Conservation (phyloP, 35 echinoderm and acorn worm genomes). For the Acanthaster planci region DNA sequence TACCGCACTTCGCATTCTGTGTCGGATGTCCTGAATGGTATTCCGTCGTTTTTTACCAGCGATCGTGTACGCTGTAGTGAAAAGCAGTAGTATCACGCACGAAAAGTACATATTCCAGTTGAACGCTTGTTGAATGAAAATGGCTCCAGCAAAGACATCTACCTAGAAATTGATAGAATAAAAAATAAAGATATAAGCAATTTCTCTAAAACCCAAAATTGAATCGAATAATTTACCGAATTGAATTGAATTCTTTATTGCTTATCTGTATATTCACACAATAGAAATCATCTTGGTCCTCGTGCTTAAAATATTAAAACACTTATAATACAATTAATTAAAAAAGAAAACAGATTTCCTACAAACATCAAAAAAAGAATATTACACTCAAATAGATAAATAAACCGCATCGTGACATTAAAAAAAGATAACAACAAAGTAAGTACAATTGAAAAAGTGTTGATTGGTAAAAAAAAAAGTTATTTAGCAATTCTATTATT, state of each 20-base stretch:
- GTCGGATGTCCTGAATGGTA: no score
- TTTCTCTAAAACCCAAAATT: background rate
- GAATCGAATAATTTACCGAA: background rate
- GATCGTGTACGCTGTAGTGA: constrained; percentile 77
- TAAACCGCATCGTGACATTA: no score
- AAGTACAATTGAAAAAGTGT: no score
- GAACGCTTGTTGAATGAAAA: constrained; percentile 91
- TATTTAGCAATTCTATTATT: no score
- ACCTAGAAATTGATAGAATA: constrained; percentile 38
- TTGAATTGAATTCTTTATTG: background rate
- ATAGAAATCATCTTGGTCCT: no score
- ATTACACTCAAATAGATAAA: no score
- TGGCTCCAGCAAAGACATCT: constrained; percentile 85
- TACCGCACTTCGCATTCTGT: no score
- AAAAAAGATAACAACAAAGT: no score
- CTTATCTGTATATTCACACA: background rate
- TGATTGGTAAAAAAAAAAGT: no score
- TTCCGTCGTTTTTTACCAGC: constrained; percentile 51
- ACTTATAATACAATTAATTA: no score
- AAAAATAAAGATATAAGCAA: background rate
- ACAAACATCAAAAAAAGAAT: no score
- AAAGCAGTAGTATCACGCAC: constrained; percentile 66
- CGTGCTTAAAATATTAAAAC: background rate
- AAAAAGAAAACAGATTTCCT: no score
- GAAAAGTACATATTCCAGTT: constrained; percentile 80